Evolutionary conservation across 2,888 invertebrate genomes (phyloP), one percentile per base, ranked within the genome.

Genomic region (Pemphredon lugubris): DNA sequence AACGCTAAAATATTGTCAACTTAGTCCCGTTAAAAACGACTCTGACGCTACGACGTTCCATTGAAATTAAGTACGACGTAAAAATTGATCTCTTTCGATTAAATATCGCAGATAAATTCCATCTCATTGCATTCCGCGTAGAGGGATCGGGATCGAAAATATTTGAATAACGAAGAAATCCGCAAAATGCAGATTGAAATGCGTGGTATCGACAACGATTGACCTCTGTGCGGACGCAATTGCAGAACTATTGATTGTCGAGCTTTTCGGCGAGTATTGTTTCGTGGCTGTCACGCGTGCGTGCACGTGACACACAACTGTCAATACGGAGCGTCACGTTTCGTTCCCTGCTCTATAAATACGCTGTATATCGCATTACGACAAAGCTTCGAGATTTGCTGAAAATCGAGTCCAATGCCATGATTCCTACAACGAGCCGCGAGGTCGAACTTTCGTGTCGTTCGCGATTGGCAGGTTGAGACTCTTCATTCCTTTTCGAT

Each of bases 311-410:
- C 59, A 51, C 48, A 37, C 23, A 37, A 64, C 58, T 69, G 66
- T 73, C 78, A 60, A 72, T 78, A 73, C 18, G 48, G 18, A 40
- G 65, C 48, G 68, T 77, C 81, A 73, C 70, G 70, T 78, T 80
- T 59, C 66, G 48, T 45, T 53, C 63, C 30, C 37, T 26, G 16
- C 37, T 55, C 40, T 48, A 55, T 59, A 64, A 79, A 76, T 73
- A 57, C 39, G 48, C 26, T 45, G 57, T 69, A 20, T 66, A 72
- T 69, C 53, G 39, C 45, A 20, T 75, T 69, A 64, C 57, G 48
- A 9, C 11, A 13, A 6, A 32, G 44, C 6, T 11, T 14, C 26
- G 21, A 23, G 40, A 58, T 48, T 14, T 20, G 5, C 4, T 59
- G 53, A 13, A 37, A 69, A 66, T 47, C 20, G 42, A n/a, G 14